A percentile compares a stretch with the other conserved stretches of the same genome.
Evolutionary conservation across 2,113 vertebrate species (phyloP).

Genomic region (Cavia aperea): DNA sequence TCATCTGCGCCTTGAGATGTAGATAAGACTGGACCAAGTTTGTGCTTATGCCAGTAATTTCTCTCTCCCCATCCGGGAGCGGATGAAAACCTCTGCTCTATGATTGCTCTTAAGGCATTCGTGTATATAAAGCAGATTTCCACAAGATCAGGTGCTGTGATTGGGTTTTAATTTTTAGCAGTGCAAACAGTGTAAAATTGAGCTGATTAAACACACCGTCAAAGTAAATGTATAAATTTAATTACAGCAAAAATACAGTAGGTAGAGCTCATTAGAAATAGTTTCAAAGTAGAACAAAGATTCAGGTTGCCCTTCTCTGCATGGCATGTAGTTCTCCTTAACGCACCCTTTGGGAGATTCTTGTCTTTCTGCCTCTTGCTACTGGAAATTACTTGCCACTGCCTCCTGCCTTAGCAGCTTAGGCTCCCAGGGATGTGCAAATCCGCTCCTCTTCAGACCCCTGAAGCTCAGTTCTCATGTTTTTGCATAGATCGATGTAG

Average conservation of each 20-base stretch:
- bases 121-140: not conserved
- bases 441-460: fast-evolving
- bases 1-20: not conserved
- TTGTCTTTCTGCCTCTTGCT: not conserved
- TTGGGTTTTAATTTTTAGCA: slow-evolving; percentile 31
- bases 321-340: not conserved
- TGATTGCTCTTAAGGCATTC: not conserved
- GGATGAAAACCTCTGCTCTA: not conserved
- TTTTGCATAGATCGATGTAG: not conserved
- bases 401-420: not conserved
- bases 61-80: not conserved
- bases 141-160: not conserved
- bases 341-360: fast-evolving
- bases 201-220: not conserved
- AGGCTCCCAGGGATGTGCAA: too few relatives aligned
- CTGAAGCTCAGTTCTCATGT: not conserved
- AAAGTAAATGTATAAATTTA: slow-evolving; percentile 42
- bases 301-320: not conserved
- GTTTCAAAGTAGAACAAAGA: not conserved
- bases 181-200: slow-evolving; percentile 10
- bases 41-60: not conserved
- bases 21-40: not conserved
- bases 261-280: not conserved
- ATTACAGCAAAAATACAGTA: not conserved
- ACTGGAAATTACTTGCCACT: not conserved